Conservation (phyloP, 2,113 vertebrate genomes). For the Pluvialis apricaria region DNA sequence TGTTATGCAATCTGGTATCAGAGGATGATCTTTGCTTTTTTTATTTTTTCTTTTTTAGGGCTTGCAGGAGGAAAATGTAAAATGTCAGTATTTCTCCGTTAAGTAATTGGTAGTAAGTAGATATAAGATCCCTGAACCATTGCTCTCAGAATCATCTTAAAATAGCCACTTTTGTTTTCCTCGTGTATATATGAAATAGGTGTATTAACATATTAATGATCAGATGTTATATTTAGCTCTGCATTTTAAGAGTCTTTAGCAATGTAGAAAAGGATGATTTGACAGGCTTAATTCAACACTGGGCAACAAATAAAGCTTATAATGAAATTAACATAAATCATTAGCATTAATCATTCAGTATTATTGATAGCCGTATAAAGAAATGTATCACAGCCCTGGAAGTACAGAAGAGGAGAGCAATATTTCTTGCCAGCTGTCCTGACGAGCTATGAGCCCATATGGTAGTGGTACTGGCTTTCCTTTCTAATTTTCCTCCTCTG, state of each 20-base stretch:
- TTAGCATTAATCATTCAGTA: conserved; percentile 76
- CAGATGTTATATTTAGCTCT: conserved; percentile 67
- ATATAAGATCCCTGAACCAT: not conserved
- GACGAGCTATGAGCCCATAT: conserved; percentile 62
- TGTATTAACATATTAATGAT: conserved; percentile 66
- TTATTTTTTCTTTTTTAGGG: not conserved
- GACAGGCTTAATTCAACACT: conserved; percentile 73
- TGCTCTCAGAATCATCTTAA: not conserved
- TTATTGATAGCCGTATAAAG: conserved; percentile 74
- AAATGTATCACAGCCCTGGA: conserved; percentile 66
- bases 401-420: conserved; percentile 43
- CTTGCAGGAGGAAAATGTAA: not conserved
- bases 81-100: not conserved
- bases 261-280: conserved; percentile 67
- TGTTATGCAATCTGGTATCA: not conserved
- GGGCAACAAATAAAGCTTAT: conserved; percentile 79
- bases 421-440: conserved; percentile 72
- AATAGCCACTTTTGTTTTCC: conserved; percentile 16
- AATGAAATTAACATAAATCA: conserved; percentile 82
- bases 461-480: conserved; percentile 52
- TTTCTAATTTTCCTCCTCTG: conserved; percentile 69
- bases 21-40: not conserved
- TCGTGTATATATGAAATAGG: conserved; percentile 33
- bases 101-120: not conserved
- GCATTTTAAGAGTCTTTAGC: conserved; percentile 69